phyloP scores from a whole-genome alignment of 2,888 invertebrate genomes.

The Sturmia bella region DNA sequence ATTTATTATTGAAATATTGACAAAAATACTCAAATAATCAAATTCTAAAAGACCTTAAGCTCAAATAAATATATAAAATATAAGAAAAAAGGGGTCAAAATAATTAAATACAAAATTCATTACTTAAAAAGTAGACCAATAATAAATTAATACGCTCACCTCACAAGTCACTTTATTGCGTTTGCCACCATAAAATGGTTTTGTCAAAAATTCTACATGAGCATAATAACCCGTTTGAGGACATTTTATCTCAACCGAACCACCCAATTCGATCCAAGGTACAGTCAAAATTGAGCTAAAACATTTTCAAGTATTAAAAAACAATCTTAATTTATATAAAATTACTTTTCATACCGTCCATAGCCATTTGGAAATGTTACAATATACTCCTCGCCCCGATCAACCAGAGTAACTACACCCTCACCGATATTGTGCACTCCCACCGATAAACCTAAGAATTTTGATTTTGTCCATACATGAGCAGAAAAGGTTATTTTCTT shows the following conservation, averaged over 20 bases:
- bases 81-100: constrained; percentile 1
- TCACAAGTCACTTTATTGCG: constrained; percentile 94
- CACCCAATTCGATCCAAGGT: constrained; percentile 99
- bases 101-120: background rate
- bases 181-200: constrained; percentile 98
- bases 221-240: constrained; percentile 96
- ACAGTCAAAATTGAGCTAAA: constrained; percentile 96
- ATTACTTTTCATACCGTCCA: constrained; percentile 86
- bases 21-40: too few relatives aligned
- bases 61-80: background rate
- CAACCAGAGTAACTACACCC: constrained; percentile 94
- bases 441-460: constrained; percentile 98
- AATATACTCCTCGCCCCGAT: constrained; percentile 96
- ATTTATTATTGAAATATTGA: too few relatives aligned
- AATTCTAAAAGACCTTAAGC: too few relatives aligned
- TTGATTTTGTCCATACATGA: constrained; percentile 99
- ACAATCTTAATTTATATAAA: background rate
- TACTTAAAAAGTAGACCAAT: background rate
- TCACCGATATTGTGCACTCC: constrained; percentile 99
- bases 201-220: constrained; percentile 96
- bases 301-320: background rate
- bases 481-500: constrained; percentile 96
- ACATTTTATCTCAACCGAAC: constrained; percentile 94
- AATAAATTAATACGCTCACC: constrained; percentile 83
- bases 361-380: constrained; percentile 99